Conservation (phyloP, 2,113 vertebrate genomes). For the Cryptomyrus ogoouensis region DNA sequence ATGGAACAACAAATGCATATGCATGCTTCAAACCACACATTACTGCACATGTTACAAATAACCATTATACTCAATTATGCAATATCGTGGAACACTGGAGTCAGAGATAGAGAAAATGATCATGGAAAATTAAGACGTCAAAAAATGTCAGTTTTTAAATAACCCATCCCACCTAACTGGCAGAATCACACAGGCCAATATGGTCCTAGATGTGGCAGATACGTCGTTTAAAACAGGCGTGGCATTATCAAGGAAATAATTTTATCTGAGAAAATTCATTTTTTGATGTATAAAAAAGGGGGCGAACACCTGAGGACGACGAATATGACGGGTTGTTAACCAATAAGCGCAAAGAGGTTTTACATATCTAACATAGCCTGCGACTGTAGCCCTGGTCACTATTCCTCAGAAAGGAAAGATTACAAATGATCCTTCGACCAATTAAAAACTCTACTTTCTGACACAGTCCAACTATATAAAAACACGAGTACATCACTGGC, state of each 20-base stretch:
- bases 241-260: not conserved
- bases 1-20: not conserved
- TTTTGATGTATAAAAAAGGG: not conserved
- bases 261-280: not conserved
- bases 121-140: not conserved
- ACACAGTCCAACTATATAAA: not conserved
- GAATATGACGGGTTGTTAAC: not conserved
- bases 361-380: not conserved
- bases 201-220: not conserved
- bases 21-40: not conserved
- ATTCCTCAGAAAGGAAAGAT: not conserved
- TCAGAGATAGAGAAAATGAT: not conserved
- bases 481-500: not conserved
- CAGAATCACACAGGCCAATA: not conserved
- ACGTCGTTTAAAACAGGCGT: not conserved
- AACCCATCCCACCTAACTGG: not conserved
- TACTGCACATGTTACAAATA: not conserved
- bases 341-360: not conserved
- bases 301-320: not conserved
- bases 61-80: not conserved
- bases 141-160: not conserved
- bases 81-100: not conserved
- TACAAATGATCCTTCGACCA: not conserved
- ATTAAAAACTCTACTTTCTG: not conserved
- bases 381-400: not conserved